Evolutionary conservation across 2,888 invertebrate species (phyloP), one percentile per base, ranked within the genome.

Genomic region (Euplagia quadripunctaria): DNA sequence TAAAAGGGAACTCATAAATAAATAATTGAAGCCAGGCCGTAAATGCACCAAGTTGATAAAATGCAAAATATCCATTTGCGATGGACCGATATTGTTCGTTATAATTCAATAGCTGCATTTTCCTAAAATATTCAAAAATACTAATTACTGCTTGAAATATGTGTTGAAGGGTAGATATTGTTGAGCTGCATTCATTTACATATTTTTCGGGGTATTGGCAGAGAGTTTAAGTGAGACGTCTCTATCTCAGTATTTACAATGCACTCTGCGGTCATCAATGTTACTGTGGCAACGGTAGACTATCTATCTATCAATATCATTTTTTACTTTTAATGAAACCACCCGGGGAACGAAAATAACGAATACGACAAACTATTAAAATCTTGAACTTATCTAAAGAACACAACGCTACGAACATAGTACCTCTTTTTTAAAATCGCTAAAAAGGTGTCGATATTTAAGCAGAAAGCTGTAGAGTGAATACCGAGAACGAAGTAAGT

Each of bases 401-500:
- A 55, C 1, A 52, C 52, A 55, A 0, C 3, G n/a, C 8, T 8
- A 43, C 46, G 58, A 58, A 58, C 20, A 58, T 12, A 20, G 12
- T 20, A 12, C 20, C 11, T 58, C 58, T 6, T 49, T n/a, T 16
- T 4, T 20, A 49, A 17, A 20, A 8, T 31, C 14, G 31, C 20
- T 31, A 11, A 46, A 8, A 66, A 66, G 16, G 20, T 66, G 46
- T 20, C 46, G 58, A 58, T 65, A 65, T 16, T 31, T 49, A 66
- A 49, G 31, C 49, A 66, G 16, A 66, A 66, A 66, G 20, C 31
- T 49, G 20, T 49, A 16, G 12, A 31, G 31, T 49, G 49, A 49
- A 66, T 66, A 49, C 65, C 31, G 65, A 65, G 65, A 65, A 49
- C 46, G 20, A 49, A 46, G 31, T 31, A 49, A 46, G 31, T 31